Evolutionary conservation across 1,140 invertebrate species (phyloP).

Genomic region (Aphaenogaster ashmeadi): DNA sequence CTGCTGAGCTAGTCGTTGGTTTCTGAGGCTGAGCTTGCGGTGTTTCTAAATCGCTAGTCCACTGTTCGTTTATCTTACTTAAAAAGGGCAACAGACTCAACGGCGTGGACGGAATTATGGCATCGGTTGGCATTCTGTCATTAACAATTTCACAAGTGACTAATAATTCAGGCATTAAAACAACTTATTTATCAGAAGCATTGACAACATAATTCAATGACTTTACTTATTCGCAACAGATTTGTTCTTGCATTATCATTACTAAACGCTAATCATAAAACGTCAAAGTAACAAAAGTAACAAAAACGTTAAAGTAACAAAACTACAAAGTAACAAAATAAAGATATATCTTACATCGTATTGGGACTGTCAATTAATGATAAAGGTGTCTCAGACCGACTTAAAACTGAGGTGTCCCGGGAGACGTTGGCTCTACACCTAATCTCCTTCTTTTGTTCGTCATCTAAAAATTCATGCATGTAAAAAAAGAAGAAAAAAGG

Average conservation of each 20-base stretch:
- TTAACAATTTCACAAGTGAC: constrained; percentile 31
- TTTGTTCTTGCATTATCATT: not conserved
- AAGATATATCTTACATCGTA: constrained; percentile 37
- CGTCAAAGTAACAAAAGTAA: constrained; percentile 29
- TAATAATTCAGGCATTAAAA: constrained; percentile 15
- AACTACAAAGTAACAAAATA: constrained; percentile 45
- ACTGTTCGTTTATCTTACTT: constrained; percentile 77
- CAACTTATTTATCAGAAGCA: not conserved
- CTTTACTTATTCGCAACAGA: not conserved
- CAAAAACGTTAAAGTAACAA: not conserved
- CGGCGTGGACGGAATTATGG: constrained; percentile 79
- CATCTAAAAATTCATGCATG: constrained; percentile 68
- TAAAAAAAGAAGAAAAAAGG: not conserved
- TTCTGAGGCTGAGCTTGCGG: constrained; percentile 67
- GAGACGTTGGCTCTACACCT: constrained; percentile 21
- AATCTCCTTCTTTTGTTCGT: constrained; percentile 60
- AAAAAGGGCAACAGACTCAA: constrained; percentile 80
- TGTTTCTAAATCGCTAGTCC: constrained; percentile 83
- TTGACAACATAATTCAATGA: not conserved
- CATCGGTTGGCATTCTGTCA: constrained; percentile 72
- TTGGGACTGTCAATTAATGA: constrained; percentile 22
- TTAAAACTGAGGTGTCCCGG: constrained; percentile 51
- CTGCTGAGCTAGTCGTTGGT: not conserved
- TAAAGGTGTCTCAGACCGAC: constrained; percentile 67
- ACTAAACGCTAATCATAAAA: not conserved